A percentile compares a stretch with the other conserved stretches of the same genome.
phyloP scores from a whole-genome alignment of 2,797 vertebrate genomes.

The Phoeniculus purpureus region DNA sequence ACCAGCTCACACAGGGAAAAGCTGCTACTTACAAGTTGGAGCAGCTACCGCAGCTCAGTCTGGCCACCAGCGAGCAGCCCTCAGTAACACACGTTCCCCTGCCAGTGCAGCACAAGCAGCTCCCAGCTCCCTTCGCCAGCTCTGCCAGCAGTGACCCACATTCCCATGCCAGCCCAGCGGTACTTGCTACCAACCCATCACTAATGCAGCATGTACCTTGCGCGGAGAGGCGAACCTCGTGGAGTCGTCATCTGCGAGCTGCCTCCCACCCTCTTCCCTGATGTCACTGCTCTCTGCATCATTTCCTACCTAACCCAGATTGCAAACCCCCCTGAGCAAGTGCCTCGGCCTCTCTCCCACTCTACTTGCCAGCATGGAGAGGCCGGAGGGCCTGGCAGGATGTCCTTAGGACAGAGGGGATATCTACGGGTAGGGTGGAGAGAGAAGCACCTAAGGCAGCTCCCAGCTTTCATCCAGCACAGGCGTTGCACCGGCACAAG shows the following conservation, averaged over 20 bases:
- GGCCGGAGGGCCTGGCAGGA: neutral
- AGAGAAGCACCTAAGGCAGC: neutral
- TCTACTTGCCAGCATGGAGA: neutral
- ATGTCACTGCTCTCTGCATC: conserved; percentile 30
- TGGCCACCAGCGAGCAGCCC: neutral
- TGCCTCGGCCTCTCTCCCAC: neutral
- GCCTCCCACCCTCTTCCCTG: conserved; percentile 45
- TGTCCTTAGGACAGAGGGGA: accelerated
- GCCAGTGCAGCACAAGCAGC: conserved; percentile 37
- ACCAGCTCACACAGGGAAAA: accelerated
- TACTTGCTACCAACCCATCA: conserved; percentile 63
- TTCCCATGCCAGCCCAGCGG: conserved; percentile 53
- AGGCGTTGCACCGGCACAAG: neutral
- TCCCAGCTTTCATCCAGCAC: neutral
- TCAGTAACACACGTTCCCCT: neutral
- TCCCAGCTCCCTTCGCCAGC: neutral
- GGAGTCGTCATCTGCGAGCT: conserved; percentile 23
- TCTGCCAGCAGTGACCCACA: conserved; percentile 63
- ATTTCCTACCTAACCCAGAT: conserved; percentile 49
- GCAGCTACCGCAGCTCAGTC: neutral
- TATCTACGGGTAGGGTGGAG: neutral
- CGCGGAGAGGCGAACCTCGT: conserved; percentile 42
- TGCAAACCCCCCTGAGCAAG: conserved; percentile 21
- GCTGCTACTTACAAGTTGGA: conserved; percentile 28
- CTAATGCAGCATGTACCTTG: conserved; percentile 47